phyloP scores from a whole-genome alignment of 2,797 vertebrate genomes.

The Amblyraja radiata region DNA sequence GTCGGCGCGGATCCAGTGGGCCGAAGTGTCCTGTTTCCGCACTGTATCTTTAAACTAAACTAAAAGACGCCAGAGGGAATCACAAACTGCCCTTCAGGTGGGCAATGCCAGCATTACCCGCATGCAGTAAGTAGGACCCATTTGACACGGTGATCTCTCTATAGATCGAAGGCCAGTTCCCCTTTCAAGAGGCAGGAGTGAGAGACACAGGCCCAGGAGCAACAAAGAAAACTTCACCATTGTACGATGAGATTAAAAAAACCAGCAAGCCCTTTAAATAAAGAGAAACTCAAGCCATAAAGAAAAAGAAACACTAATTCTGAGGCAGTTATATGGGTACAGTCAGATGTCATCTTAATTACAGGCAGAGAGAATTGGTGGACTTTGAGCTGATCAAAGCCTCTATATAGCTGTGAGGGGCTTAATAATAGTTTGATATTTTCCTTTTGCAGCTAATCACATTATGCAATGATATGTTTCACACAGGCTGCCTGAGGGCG shows the following conservation, averaged over 20 bases:
- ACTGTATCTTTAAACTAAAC: too few species aligned
- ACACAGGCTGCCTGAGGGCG: neutral
- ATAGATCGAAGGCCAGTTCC: too few species aligned
- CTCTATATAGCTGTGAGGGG: neutral
- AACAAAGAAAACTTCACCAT: neutral
- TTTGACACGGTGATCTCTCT: neutral
- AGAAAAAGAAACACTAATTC: neutral
- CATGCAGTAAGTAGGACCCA: neutral
- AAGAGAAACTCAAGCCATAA: neutral
- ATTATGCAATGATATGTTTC: slow-evolving; percentile 6
- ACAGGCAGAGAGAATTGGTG: neutral
- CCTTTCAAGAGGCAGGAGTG: too few species aligned
- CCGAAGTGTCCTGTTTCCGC: too few species aligned
- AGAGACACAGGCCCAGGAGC: neutral
- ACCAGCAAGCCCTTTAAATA: neutral
- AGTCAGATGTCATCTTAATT: neutral
- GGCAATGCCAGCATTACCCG: neutral
- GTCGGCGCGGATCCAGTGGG: too few species aligned
- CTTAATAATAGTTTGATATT: neutral
- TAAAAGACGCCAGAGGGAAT: too few species aligned
- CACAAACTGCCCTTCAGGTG: neutral
- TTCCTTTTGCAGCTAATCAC: neutral
- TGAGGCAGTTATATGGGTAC: neutral
- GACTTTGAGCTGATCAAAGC: neutral
- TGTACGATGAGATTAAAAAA: neutral